Evolutionary conservation across 2,797 vertebrate species (phyloP).

Genomic region (Cyprinella venusta): DNA sequence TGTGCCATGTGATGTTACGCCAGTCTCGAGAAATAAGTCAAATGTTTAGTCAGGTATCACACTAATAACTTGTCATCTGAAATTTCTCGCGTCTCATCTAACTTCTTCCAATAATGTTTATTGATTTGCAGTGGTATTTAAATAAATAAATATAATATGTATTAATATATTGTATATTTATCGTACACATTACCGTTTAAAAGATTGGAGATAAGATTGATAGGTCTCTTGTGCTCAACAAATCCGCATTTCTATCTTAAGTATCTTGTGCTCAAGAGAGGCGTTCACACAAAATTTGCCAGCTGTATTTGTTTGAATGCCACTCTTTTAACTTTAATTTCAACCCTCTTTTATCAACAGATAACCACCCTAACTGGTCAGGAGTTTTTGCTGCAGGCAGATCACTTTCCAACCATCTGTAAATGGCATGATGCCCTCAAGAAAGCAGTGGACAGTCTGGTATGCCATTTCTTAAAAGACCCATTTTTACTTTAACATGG

Average conservation of each 20-base stretch:
- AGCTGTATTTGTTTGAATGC: conserved; percentile 10
- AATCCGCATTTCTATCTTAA: neutral
- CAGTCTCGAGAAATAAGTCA: conserved; percentile 54
- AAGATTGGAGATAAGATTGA: neutral
- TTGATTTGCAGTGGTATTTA: neutral
- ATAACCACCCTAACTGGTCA: conserved; percentile 90
- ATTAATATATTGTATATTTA: neutral
- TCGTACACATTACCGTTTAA: neutral
- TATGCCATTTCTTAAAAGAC: conserved; percentile 73
- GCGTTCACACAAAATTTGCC: neutral
- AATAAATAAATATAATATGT: neutral
- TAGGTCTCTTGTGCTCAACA: neutral
- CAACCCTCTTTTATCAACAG: conserved; percentile 67
- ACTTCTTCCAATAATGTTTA: neutral
- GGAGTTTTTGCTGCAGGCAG: conserved; percentile 90
- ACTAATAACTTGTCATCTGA: conserved; percentile 54
- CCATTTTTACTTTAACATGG: neutral
- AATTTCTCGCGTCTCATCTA: conserved; percentile 35
- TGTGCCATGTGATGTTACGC: conserved; percentile 60
- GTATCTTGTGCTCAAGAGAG: neutral
- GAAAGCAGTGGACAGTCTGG: conserved; percentile 84
- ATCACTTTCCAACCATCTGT: conserved; percentile 83
- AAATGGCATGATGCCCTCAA: conserved; percentile 91
- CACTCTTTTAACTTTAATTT: conserved; percentile 72
- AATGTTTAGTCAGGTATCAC: conserved; percentile 66